phyloP scores from a whole-genome alignment of 2,797 vertebrate genomes.

The Takifugu rubripes region DNA sequence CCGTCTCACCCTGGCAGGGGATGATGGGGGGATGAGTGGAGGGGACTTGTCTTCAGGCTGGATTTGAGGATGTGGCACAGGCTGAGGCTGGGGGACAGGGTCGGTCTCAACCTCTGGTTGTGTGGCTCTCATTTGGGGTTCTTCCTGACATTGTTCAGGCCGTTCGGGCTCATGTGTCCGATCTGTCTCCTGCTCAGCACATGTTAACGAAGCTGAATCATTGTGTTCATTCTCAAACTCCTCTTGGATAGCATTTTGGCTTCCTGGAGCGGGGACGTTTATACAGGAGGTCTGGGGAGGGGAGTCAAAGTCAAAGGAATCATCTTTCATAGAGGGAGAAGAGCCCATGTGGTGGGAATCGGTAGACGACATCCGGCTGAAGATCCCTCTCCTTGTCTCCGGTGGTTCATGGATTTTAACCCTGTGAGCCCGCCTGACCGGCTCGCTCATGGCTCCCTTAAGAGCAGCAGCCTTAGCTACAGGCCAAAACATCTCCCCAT shows the following conservation, averaged over 20 bases:
- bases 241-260: constrained; percentile 42
- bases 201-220: constrained; percentile 21
- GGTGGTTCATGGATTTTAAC: constrained; percentile 78
- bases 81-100: constrained; percentile 15
- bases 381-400: constrained; percentile 68
- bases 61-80: constrained; percentile 9
- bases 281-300: constrained; percentile 36
- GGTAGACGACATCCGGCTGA: constrained; percentile 79
- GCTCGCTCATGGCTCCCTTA: constrained; percentile 81
- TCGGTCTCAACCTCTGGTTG: constrained; percentile 15
- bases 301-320: constrained; percentile 77
- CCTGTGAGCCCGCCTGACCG: constrained; percentile 77
- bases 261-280: constrained; percentile 70
- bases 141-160: constrained; percentile 29
- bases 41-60: constrained; percentile 26
- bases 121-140: constrained; percentile 28
- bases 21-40: constrained; percentile 57
- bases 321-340: constrained; percentile 77
- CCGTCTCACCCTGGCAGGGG: constrained; percentile 61
- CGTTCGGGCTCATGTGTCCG: constrained; percentile 24
- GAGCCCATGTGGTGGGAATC: constrained; percentile 78
- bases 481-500: constrained; percentile 58
- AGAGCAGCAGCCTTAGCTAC: constrained; percentile 65
- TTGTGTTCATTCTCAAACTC: constrained; percentile 39
- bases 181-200: constrained; percentile 28